Percentiles rank a stretch among this genome's conserved stretches.
These are phyloP conservation scores for Hedychridium roseum DNA, from an alignment of 2,888 invertebrate species.

Conservation along the genomic window DNA sequence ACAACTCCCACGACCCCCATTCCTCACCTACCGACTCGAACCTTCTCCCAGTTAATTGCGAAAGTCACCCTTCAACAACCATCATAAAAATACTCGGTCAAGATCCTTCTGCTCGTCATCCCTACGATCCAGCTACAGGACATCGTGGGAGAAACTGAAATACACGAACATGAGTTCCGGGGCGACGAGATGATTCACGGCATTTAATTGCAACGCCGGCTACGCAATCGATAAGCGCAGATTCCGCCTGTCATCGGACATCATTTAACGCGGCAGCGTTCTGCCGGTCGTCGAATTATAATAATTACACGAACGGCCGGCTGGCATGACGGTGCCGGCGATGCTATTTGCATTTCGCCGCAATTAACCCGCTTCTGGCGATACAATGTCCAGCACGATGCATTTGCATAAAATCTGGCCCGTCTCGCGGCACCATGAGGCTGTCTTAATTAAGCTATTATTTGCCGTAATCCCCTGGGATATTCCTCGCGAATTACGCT, in stretches of 20 bases:
- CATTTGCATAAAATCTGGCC: constrained; percentile 41
- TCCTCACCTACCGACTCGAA: no score
- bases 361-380: constrained; percentile 29
- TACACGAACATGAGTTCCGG: no score
- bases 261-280: constrained; percentile 29
- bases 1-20: no score
- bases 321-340: constrained; percentile 39
- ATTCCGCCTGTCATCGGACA: constrained; percentile 29
- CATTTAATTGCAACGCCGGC: constrained; percentile 26
- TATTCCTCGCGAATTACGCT: not conserved
- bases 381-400: constrained; percentile 13
- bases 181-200: no score
- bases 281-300: constrained; percentile 35
- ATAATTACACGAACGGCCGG: constrained; percentile 31
- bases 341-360: constrained; percentile 38
- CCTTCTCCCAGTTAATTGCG: no score
- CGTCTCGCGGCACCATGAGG: constrained; percentile 30
- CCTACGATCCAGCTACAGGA: no score
- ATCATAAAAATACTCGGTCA: no score
- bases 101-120: no score
- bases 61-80: no score
- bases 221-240: constrained; percentile 29
- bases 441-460: constrained; percentile 35
- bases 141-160: no score
- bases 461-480: not conserved